phyloP scores from a whole-genome alignment of 1,140 invertebrate genomes.

The Nasonia vitripennis region DNA sequence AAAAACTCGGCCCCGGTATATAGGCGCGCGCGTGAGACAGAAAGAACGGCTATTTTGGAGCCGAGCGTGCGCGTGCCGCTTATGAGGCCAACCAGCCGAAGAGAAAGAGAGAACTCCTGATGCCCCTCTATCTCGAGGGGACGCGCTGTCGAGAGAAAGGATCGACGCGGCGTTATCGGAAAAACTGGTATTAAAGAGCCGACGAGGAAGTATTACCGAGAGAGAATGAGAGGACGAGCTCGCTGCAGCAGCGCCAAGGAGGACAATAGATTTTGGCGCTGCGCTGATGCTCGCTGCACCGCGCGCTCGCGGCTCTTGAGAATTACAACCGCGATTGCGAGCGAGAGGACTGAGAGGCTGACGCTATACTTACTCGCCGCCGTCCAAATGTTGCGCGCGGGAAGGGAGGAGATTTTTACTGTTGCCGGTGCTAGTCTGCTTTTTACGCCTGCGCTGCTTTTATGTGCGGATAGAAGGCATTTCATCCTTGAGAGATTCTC shows the following conservation, averaged over 20 bases:
- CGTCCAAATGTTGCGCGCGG: neutral
- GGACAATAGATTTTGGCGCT: conserved; percentile 37
- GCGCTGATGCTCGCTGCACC: conserved; percentile 3
- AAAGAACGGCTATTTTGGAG: conserved; percentile 5
- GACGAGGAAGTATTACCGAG: conserved; percentile 33
- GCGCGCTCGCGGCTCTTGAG: conserved; percentile 7
- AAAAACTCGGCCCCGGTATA: conserved; percentile 40
- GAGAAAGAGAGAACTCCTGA: conserved; percentile 19
- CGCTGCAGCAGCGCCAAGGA: neutral
- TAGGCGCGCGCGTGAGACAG: neutral
- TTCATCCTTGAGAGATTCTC: neutral
- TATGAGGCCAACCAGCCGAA: conserved; percentile 33
- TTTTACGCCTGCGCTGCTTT: neutral
- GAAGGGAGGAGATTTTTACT: neutral
- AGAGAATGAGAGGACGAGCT: neutral
- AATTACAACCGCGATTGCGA: conserved; percentile 37
- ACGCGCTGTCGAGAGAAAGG: conserved; percentile 7
- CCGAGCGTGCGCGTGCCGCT: conserved; percentile 4
- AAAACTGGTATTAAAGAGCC: conserved; percentile 37
- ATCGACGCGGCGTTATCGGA: conserved; percentile 33
- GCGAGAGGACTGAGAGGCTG: neutral
- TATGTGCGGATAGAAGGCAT: neutral
- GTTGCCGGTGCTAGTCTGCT: neutral
- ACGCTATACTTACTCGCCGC: neutral
- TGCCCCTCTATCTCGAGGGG: neutral